phyloP scores from a whole-genome alignment of 2,888 invertebrate species.

The Phyllotreta cruciferae region DNA sequence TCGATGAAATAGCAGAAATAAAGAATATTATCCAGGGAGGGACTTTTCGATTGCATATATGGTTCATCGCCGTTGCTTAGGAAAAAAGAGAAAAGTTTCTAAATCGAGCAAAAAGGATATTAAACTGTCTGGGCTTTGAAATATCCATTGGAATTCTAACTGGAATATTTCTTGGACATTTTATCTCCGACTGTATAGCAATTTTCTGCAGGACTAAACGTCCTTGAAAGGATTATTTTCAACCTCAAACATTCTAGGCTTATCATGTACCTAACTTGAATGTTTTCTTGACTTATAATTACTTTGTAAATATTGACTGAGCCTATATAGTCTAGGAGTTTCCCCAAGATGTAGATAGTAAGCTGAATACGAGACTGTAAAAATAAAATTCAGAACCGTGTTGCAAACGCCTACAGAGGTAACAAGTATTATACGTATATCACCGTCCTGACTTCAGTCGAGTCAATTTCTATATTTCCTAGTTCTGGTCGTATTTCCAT shows the following conservation, averaged over 20 bases:
- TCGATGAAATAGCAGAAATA: slow-evolving; percentile 7
- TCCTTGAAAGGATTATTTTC: no score
- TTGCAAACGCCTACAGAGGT: background rate
- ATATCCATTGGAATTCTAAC: no score
- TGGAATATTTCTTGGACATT: no score
- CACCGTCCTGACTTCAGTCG: background rate
- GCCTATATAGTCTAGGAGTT: background rate
- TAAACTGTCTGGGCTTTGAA: no score
- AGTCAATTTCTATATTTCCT: slow-evolving; percentile 4
- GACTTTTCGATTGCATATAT: background rate
- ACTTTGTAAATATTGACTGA: no score
- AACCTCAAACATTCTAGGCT: no score
- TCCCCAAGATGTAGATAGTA: background rate
- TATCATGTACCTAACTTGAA: no score
- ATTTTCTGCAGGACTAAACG: no score
- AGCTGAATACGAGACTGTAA: background rate
- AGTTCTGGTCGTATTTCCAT: background rate
- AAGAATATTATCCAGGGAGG: slow-evolving; percentile 4
- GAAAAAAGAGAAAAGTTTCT: background rate
- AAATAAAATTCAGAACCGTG: background rate
- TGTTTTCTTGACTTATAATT: no score
- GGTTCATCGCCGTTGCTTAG: no score
- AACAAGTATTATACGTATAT: slow-evolving; percentile 1
- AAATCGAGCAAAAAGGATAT: background rate
- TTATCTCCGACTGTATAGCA: no score